Percentiles rank a stretch among this genome's conserved stretches.
These are phyloP conservation scores for Drosophila littoralis DNA, from an alignment of 1,140 invertebrate species.

Conservation along the genomic window DNA sequence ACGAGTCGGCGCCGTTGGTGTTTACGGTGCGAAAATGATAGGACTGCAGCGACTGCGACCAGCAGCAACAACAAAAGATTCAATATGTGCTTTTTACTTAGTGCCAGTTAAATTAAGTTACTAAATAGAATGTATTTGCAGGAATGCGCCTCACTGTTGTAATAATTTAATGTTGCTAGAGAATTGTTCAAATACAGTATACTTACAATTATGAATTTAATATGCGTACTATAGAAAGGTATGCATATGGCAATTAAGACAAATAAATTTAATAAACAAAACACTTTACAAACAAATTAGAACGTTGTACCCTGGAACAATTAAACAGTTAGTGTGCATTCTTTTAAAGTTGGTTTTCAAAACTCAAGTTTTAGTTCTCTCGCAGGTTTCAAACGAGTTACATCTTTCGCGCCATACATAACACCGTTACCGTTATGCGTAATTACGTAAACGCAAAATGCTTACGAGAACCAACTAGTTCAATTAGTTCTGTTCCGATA, in stretches of 20 bases:
- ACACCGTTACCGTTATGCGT: background rate
- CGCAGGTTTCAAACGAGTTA: background rate
- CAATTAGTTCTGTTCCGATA: conserved; percentile 4
- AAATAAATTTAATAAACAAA: conserved; percentile 51
- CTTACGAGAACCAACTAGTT: background rate
- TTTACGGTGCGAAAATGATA: conserved; percentile 83
- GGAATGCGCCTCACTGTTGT: conserved; percentile 35
- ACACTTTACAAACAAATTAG: conserved; percentile 35
- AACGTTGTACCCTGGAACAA: background rate
- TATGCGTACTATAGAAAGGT: conserved; percentile 38
- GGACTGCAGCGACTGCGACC: conserved; percentile 15
- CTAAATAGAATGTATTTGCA: conserved; percentile 37
- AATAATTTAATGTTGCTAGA: conserved; percentile 35
- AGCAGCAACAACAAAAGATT: conserved; percentile 28
- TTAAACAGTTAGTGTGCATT: too few species aligned
- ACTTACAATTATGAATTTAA: conserved; percentile 48
- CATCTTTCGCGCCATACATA: background rate
- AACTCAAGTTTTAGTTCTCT: background rate
- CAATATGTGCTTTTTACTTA: conserved; percentile 60
- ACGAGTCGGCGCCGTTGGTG: conserved; percentile 83
- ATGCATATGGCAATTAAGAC: conserved; percentile 47
- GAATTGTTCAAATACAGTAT: conserved; percentile 38
- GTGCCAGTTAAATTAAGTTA: conserved; percentile 56
- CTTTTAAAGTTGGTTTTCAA: too few species aligned
- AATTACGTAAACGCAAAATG: conserved; percentile 15